These are phyloP conservation scores for Diprion similis DNA, from an alignment of 1,140 invertebrate species.

Conservation along the genomic window DNA sequence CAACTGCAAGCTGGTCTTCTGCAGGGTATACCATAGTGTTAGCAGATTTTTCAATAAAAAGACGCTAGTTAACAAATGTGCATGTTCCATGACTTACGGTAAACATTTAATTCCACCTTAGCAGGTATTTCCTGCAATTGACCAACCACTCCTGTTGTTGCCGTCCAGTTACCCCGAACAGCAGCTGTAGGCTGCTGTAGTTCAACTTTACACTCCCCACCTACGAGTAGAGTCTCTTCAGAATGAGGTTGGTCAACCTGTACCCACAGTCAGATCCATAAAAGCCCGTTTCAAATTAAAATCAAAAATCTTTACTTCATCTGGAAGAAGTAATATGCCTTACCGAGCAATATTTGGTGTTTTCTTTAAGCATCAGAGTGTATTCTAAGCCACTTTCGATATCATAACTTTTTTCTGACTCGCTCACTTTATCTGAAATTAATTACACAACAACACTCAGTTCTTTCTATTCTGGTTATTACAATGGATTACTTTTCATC, in stretches of 20 bases:
- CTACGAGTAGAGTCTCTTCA: neutral
- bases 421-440: neutral
- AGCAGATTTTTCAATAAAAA: neutral
- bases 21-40: neutral
- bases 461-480: no score
- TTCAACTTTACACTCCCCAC: slow-evolving; percentile 1
- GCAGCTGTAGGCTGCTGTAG: neutral
- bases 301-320: no score
- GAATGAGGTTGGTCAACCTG: neutral
- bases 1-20: slow-evolving; percentile 12
- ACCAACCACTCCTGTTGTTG: neutral
- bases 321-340: neutral
- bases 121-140: slow-evolving; percentile 9
- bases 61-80: neutral
- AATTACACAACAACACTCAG: neutral
- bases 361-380: neutral
- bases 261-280: neutral
- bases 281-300: no score
- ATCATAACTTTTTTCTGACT: neutral
- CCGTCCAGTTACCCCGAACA: neutral
- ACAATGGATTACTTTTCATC: no score
- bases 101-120: slow-evolving; percentile 1
- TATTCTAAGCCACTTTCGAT: slow-evolving; percentile 3
- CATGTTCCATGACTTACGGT: neutral
- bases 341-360: neutral